Base-by-base conservation (phyloP, 2,113 vertebrate species). In the Bujurquina vittata region DNA sequence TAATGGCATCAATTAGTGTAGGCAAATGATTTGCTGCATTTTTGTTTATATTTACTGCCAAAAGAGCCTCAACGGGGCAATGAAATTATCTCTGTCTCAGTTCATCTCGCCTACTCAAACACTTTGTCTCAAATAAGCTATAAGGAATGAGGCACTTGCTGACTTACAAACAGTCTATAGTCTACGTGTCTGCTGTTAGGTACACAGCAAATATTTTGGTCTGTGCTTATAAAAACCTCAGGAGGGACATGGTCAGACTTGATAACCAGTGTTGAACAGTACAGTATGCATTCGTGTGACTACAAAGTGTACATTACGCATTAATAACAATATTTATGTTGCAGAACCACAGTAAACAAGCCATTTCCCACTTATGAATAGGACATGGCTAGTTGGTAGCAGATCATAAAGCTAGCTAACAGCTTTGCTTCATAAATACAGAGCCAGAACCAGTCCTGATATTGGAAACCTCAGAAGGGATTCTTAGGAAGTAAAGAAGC, bases 391-490 rank as follows among this genome's bases (percentile, higher is more conserved):
- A 14, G 26, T 54, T 54, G 46, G 46, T 54, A 72, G 26, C 67
- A 23, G 62, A 73, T 77, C 69, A 82, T 54, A 15, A 58, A 62
- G 76, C 77, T 57, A 77, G 72, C 84, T 26, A 55, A 74, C 74
- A 80, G 87, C 74, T 86, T 77, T 40, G 49, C 79, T 46, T 84
- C 57, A 84, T 35, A 63, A 85, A 81, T 67, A 82, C 62, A 69
- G 58, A 69, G 76, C 77, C 18, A 56, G 65, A 58, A 77, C 62
- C 4, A 7, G 75, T 79, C 73, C 75, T 81, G 89, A 91, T 82
- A 91, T 60, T 80, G 62, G 89, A 93, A 88, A 92, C 77, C 88
- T 82, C 85, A 33, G 88, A 83, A 55, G 72, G 82, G 85, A 87
- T 89, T 92, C 81, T 65, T 83, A 15, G 76, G 84, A 81, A 49